Evolutionary conservation across 2,888 invertebrate genomes (phyloP).

Genomic region (Drosophila austrosaltans): DNA sequence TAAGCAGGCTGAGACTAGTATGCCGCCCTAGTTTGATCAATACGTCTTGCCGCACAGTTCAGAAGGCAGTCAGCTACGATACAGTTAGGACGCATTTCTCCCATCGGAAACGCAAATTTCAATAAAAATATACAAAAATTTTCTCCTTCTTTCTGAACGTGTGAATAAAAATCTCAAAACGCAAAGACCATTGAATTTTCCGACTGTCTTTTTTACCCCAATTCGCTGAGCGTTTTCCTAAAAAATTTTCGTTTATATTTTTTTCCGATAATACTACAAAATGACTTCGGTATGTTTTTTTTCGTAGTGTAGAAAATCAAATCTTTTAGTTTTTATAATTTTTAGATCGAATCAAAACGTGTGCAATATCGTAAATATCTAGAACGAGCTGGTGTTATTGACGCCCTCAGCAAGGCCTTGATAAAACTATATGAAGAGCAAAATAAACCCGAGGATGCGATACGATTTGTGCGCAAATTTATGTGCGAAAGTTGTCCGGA

Average conservation of each 20-base stretch:
- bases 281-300: conserved; percentile 80
- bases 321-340: neutral
- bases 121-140: conserved; percentile 52
- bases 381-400: conserved; percentile 83
- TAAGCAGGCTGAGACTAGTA: conserved; percentile 48
- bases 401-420: conserved; percentile 82
- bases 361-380: conserved; percentile 83
- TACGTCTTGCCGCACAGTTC: conserved; percentile 48
- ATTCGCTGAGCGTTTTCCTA: conserved; percentile 45
- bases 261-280: conserved; percentile 29
- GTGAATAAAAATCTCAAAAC: conserved; percentile 41
- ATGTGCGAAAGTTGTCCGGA: conserved; percentile 83
- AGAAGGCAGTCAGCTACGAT: conserved; percentile 71
- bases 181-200: conserved; percentile 30
- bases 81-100: conserved; percentile 72
- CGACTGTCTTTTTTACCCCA: conserved; percentile 19
- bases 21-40: conserved; percentile 71
- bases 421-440: conserved; percentile 83
- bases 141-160: conserved; percentile 39
- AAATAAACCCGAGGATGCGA: conserved; percentile 83
- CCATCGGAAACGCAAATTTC: conserved; percentile 46
- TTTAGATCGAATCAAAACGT: conserved; percentile 83
- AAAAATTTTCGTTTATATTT: conserved; percentile 43
- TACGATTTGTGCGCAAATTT: conserved; percentile 82
- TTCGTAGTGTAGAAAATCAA: no score